Evolutionary conservation across 2,888 invertebrate genomes (phyloP).

Genomic region (Synergus gifuensis): DNA sequence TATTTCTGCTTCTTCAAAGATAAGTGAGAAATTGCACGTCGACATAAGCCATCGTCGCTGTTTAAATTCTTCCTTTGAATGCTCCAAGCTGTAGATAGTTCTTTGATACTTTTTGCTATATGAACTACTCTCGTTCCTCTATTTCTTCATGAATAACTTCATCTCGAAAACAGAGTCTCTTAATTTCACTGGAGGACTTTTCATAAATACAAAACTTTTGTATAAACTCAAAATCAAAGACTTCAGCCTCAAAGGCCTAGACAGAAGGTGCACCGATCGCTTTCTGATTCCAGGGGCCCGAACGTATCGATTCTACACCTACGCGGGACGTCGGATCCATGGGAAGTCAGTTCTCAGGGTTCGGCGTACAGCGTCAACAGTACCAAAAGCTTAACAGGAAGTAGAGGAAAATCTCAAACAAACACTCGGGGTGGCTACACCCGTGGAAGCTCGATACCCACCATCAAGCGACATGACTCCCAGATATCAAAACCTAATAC

Average conservation of each 20-base stretch:
- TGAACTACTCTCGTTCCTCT: constrained; percentile 4
- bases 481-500: constrained; percentile 60
- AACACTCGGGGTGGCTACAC: constrained; percentile 64
- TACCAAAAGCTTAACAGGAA: constrained; percentile 67
- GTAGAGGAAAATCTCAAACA: constrained; percentile 63
- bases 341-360: constrained; percentile 78
- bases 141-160: not conserved
- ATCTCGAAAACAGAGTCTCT: not conserved
- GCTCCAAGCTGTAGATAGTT: not conserved
- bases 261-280: constrained; percentile 1
- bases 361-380: constrained; percentile 69
- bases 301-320: constrained; percentile 81
- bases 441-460: constrained; percentile 68
- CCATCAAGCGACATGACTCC: constrained; percentile 68
- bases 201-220: not conserved
- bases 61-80: constrained; percentile 4
- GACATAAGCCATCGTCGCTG: not conserved
- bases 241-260: not conserved
- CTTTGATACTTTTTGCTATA: constrained; percentile 10
- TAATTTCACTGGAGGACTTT: not conserved
- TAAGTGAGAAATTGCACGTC: constrained; percentile 3
- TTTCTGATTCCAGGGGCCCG: constrained; percentile 76
- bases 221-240: not conserved
- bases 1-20: constrained; percentile 3
- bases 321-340: constrained; percentile 80